These are phyloP conservation scores for Paratrypauchen microcephalus DNA, from an alignment of 2,797 vertebrate species.

Conservation along the genomic window DNA sequence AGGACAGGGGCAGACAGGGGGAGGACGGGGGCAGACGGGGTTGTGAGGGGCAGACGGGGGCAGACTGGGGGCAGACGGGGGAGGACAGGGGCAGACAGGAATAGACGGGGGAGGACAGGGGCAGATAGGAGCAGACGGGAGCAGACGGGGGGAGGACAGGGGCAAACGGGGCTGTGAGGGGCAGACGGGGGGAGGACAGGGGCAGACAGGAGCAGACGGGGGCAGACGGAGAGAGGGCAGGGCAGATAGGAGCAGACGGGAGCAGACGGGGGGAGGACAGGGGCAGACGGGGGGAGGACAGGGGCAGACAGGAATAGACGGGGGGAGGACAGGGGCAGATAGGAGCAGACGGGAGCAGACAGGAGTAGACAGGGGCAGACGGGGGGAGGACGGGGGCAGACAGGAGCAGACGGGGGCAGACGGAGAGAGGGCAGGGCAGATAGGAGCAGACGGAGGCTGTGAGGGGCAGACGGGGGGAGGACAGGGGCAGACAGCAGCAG, in stretches of 20 bases:
- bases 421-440: no score
- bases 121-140: not conserved
- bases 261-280: conserved; percentile 54
- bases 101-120: conserved; percentile 27
- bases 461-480: no score
- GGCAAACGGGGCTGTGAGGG: no score
- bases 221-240: no score
- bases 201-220: not conserved
- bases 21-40: not conserved
- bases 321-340: conserved; percentile 6
- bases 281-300: no score
- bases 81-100: not conserved
- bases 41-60: no score
- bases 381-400: no score
- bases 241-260: no score
- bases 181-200: conserved; percentile 18
- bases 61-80: conserved; percentile 64
- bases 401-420: not conserved
- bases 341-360: not conserved
- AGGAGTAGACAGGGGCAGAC: conserved; percentile 5
- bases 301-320: conserved; percentile 13
- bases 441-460: no score
- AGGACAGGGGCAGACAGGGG: conserved; percentile 10
- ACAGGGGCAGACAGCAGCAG: conserved; percentile 40
- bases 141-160: no score